Base-by-base conservation (phyloP, 92 coral and sea anemone genomes). In the Metridium senile region DNA sequence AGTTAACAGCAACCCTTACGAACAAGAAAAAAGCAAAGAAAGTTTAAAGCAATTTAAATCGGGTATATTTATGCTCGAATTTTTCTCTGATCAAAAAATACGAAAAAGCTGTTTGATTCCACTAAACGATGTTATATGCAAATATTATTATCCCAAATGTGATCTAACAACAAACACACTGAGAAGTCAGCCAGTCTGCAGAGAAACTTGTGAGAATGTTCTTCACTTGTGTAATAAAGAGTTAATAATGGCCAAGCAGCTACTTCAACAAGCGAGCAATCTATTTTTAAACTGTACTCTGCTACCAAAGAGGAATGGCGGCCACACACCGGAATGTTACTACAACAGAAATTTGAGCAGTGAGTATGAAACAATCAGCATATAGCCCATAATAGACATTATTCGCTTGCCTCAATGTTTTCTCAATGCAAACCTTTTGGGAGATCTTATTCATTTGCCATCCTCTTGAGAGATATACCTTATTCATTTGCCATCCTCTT, bases 251-350 rank as follows among this genome's bases (percentile, higher is more conserved):
- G 27, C 39, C 7, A 33, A 28, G 46, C 0, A 2, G 0, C 1
- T 1, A 2, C 1, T 9, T 34, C 19, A 62, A n/a, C n/a, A 7
- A 22, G 20, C 28, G 19, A 11, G 8, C 18, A n/a, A n/a, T n/a
- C n/a, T n/a, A n/a, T n/a, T 63, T 18, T 6, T 75, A 17, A 75
- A 75, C n/a, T 75, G 81, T 21, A 20, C 46, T 19, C 0, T 11
- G 0, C 43, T 43, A 1, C 81, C 62, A 17, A 19, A 16, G 20
- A 45, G 81, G 31, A 62, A 75, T 63, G 81, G 71, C 16, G 81
- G 81, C 19, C 62, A 45, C 10, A 28, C 49, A 6, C 81, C 81
- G 1, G 62, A 62, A 33, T 75, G 81, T 19, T 75, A 75, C 64
- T 63, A 62, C 29, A 39, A 26, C 49, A 63, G 22, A 28, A 56